Evolutionary conservation across 2,888 invertebrate species (phyloP).

Genomic region (Eutolmus rufibarbis): DNA sequence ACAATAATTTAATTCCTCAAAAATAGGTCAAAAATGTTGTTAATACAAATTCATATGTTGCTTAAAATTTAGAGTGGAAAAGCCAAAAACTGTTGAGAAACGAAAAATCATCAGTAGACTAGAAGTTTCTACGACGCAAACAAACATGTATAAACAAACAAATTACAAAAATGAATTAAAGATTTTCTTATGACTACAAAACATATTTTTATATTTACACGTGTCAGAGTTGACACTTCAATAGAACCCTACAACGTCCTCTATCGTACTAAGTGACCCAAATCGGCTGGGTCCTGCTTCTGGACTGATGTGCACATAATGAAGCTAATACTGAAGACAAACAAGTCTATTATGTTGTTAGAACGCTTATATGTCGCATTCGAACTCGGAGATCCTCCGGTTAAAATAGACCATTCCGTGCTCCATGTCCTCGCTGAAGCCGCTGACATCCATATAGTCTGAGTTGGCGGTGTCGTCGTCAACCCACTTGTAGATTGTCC

Average conservation of each 20-base stretch:
- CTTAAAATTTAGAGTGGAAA: background rate
- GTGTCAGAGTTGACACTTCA: background rate
- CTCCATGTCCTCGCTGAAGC: constrained; percentile 62
- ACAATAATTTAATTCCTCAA: constrained; percentile 29
- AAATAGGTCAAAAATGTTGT: background rate
- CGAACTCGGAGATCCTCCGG: constrained; percentile 69
- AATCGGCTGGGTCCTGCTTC: background rate
- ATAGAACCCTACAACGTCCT: background rate
- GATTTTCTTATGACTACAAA: background rate
- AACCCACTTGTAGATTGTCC: constrained; percentile 61
- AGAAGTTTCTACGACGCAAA: constrained; percentile 44
- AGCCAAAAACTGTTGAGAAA: constrained; percentile 34
- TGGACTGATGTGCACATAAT: background rate
- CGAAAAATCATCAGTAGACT: constrained; percentile 43
- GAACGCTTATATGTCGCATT: constrained; percentile 68
- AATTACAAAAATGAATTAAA: constrained; percentile 3
- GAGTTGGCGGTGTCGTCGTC: constrained; percentile 61
- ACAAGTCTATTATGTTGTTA: background rate
- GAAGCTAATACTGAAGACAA: constrained; percentile 22
- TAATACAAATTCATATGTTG: constrained; percentile 1
- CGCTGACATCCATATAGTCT: constrained; percentile 63
- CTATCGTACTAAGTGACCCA: background rate
- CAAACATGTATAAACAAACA: background rate
- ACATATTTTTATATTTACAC: background rate
- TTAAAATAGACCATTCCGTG: constrained; percentile 63